These are phyloP conservation scores for Castor canadensis DNA, from an alignment of 2,113 vertebrate species.

Conservation along the genomic window DNA sequence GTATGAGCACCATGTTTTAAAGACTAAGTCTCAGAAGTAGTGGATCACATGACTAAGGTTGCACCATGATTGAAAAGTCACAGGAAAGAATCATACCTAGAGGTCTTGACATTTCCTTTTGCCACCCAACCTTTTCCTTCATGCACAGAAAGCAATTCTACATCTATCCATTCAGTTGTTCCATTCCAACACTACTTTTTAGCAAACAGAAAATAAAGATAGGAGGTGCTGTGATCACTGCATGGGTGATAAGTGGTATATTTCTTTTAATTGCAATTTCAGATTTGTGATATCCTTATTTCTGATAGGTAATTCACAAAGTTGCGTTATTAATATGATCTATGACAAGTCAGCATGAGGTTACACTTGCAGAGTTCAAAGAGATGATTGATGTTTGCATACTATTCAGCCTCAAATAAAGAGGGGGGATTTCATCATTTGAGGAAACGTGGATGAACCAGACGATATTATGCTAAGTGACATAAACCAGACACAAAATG, in stretches of 20 bases:
- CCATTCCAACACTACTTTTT: neutral
- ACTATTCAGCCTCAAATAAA: neutral
- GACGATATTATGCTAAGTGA: neutral
- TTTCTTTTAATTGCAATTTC: neutral
- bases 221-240: rapidly evolving
- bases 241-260: neutral
- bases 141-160: neutral
- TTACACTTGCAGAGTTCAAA: no score
- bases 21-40: neutral
- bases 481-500: neutral
- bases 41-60: neutral
- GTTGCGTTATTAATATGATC: neutral
- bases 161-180: no score
- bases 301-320: neutral
- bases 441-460: no score
- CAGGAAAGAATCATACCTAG: neutral
- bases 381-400: neutral
- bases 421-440: no score
- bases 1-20: neutral
- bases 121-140: neutral
- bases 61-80: neutral
- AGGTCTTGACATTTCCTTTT: neutral
- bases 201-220: neutral
- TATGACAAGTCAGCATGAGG: no score
- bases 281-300: neutral